Evolutionary conservation across 1,140 invertebrate genomes (phyloP), one percentile per base, ranked within the genome.

Genomic region (Drosophila persimilis): DNA sequence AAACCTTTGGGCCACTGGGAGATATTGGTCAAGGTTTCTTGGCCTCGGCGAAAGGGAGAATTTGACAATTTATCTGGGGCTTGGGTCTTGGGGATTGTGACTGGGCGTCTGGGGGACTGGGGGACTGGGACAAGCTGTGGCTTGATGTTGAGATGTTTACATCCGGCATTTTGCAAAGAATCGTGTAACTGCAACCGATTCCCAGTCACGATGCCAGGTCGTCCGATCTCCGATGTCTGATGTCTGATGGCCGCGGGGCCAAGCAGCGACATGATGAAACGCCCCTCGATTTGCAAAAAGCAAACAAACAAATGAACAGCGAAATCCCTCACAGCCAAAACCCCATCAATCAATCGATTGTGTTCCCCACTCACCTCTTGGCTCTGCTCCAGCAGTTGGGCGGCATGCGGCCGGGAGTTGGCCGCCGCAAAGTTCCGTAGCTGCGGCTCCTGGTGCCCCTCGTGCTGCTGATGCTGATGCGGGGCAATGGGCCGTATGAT

Each of bases 401-500:
- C 80, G 39, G 80, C 80, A 69, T 90, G 90, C 47, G 90, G 90
- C 24, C 89, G 58, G n/a, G 84, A 59, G 46, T 84, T 85, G 50
- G 77, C 65, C 4, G 86, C 77, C 7, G 75, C 83, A 64, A 81
- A 91, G 61, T 91, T 90, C 47, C 90, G 78, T 62, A 91, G 71
- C 65, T 91, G 90, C 24, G 77, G 90, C 52, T 84, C 84, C 67
- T 86, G 81, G 29, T 90, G 89, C 20, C 79, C 76, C 46, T 90
- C 85, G 39, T 90, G 89, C 47, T 90, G 81, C 43, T 83, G 70
- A 51, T 90, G 88, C 57, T 90, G 88, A 53, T 88, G 81, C 48
- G 83, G 89, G 20, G 88, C 76, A 64, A 90, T 80, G 55, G 90
- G 89, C 17, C 90, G 80, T 58, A 91, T 91, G 67, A 91, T 78